Evolutionary conservation across 2,113 vertebrate species (phyloP).

Genomic region (Patagioenas fasciata): DNA sequence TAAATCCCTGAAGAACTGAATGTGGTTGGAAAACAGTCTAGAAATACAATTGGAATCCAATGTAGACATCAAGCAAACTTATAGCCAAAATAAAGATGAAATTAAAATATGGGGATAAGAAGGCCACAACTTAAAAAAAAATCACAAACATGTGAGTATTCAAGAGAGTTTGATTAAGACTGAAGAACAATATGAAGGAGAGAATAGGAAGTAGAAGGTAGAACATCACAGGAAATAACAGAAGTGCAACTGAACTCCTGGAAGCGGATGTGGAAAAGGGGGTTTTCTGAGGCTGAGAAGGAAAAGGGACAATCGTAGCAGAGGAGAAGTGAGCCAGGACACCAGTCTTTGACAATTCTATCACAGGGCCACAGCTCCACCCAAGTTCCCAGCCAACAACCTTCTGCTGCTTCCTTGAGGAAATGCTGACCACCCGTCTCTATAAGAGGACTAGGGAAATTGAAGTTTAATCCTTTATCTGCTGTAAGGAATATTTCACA

Average conservation of each 20-base stretch:
- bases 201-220: neutral
- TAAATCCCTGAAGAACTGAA: neutral
- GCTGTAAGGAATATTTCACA: neutral
- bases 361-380: neutral
- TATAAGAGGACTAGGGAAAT: neutral
- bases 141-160: neutral
- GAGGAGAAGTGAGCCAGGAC: neutral
- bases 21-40: neutral
- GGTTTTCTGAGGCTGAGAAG: neutral
- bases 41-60: neutral
- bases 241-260: neutral
- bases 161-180: neutral
- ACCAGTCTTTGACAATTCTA: neutral
- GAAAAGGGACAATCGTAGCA: fast-evolving
- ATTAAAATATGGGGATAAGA: neutral
- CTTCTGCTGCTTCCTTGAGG: neutral
- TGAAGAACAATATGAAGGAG: neutral
- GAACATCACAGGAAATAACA: neutral
- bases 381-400: neutral
- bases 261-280: neutral
- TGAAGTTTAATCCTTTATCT: neutral
- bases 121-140: neutral
- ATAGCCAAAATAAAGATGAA: neutral
- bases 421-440: neutral
- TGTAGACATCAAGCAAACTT: neutral